These are phyloP conservation scores for Phrynocephalus vlangalii DNA, from an alignment of 2,797 vertebrate genomes.

Conservation along the genomic window DNA sequence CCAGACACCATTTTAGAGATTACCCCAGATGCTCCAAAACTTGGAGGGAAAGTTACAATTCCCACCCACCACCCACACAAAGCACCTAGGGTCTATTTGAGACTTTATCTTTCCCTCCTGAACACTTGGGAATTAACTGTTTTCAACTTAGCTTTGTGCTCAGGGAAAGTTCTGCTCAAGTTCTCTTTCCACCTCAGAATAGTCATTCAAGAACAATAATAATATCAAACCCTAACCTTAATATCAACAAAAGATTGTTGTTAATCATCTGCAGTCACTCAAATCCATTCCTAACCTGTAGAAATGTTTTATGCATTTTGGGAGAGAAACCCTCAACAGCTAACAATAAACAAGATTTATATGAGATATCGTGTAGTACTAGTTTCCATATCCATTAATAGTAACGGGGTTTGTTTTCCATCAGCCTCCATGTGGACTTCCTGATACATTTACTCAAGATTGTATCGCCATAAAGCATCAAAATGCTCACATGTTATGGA, in stretches of 20 bases:
- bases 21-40: too few species aligned
- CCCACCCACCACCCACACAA: too few species aligned
- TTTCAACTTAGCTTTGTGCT: background rate
- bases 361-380: background rate
- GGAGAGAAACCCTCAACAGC: slow-evolving; percentile 25
- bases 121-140: background rate
- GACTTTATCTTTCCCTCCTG: too few species aligned
- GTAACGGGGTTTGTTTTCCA: background rate
- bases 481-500: background rate
- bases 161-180: background rate
- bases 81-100: background rate
- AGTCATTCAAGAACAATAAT: background rate
- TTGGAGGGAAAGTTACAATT: too few species aligned
- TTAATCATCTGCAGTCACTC: background rate
- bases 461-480: background rate
- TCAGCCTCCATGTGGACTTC: background rate
- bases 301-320: background rate
- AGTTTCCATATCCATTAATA: background rate
- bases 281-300: background rate
- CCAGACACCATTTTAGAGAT: too few species aligned
- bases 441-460: slow-evolving; percentile 20
- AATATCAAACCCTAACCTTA: background rate
- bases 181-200: background rate
- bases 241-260: background rate
- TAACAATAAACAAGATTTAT: slow-evolving; percentile 3